Evolutionary conservation across 2,113 vertebrate species (phyloP), one percentile per base, ranked within the genome.

Genomic region (Coreoperca whiteheadi): DNA sequence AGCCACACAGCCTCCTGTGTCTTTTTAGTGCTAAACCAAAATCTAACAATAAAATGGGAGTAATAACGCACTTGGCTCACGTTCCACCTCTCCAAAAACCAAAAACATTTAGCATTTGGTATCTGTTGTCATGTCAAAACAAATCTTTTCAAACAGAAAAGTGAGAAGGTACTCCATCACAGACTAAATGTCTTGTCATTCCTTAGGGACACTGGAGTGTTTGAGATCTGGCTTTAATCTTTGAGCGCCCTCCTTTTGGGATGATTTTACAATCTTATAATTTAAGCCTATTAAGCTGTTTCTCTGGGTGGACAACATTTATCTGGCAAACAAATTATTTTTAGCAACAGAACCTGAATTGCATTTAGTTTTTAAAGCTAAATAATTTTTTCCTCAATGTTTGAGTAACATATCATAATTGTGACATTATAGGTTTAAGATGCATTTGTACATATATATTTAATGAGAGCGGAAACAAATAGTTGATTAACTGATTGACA

Each of bases 51-150:
- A 41, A 59, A 32, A 7, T 11, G 41, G 14, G 10, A 51, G 41
- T 16, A 53, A 18, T 48, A 60, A 67, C 4, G 0, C 75, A 48
- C n/a, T 41, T 8, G 23, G 37, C 37, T 57, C 30, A 32, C 32
- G 41, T 57, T 57, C 50, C 48, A 63, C 28, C 5, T 72, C 25
- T 57, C 10, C 16, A 37, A 34, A 53, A 51, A 32, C 15, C 23
- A 2, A 3, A 65, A 39, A 2, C 41, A 50, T 64, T n/a, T 59
- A 54, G 4, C 9, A 8, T 73, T 60, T 51, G 37, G 30, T 43
- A 43, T 78, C 37, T 4, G 18, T 76, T 59, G 30, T 21, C 12
- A 48, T 34, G 54, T 82, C 69, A 68, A 79, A 74, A 74, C 63
- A 74, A 68, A 63, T 67, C 21, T 59, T 59, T 65, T 48, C 28